These are phyloP conservation scores for Phragmatobia fuliginosa DNA, from an alignment of 2,888 invertebrate genomes.

Conservation along the genomic window DNA sequence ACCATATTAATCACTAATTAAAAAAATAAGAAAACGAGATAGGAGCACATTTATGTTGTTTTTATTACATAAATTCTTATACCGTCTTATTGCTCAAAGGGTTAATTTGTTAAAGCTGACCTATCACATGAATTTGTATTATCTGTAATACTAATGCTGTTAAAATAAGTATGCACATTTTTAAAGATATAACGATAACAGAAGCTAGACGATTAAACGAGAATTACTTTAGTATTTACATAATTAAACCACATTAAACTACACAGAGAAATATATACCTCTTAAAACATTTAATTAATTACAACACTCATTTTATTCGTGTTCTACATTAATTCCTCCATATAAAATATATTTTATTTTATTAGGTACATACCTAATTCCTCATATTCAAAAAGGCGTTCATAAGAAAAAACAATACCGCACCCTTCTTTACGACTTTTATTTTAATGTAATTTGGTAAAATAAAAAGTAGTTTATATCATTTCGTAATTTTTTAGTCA, in stretches of 20 bases:
- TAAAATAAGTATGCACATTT: background rate
- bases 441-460: background rate
- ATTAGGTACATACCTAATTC: background rate
- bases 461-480: background rate
- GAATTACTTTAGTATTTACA: background rate
- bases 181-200: background rate
- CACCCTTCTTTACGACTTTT: background rate
- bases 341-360: background rate
- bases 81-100: background rate
- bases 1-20: background rate
- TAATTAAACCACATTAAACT: background rate
- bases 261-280: background rate
- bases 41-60: background rate
- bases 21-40: slow-evolving; percentile 8
- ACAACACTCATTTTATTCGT: background rate
- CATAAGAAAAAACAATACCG: background rate
- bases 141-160: background rate
- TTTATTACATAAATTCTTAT: slow-evolving; percentile 2
- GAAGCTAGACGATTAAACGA: background rate
- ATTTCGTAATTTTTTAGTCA: background rate
- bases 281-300: background rate
- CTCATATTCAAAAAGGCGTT: background rate
- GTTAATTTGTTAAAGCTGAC: background rate
- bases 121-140: background rate
- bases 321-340: background rate